These are phyloP conservation scores for Oriolus oriolus DNA, from an alignment of 2,113 vertebrate species.

Conservation along the genomic window DNA sequence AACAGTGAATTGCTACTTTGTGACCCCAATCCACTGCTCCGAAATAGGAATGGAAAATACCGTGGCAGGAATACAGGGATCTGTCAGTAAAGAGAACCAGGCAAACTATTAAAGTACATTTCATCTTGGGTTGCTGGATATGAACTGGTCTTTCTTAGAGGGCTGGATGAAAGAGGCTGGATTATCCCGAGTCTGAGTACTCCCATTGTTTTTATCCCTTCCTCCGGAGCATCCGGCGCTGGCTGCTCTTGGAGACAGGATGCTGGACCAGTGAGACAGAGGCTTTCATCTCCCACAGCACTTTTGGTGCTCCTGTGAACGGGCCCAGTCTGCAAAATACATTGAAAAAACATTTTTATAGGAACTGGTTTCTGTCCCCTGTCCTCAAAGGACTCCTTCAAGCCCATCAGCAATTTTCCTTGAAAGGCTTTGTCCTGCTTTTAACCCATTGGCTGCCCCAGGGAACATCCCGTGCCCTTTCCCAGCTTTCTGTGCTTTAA, in stretches of 20 bases:
- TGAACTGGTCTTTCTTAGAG: constrained; percentile 32
- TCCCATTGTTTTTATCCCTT: constrained; percentile 1
- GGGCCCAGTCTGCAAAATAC: not conserved
- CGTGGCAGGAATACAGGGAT: not conserved
- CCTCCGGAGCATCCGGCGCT: not conserved
- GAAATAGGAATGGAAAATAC: not conserved
- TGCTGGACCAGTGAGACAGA: not conserved
- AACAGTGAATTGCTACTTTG: not conserved
- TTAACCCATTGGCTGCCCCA: not conserved
- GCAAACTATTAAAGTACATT: not conserved
- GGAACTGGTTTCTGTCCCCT: not conserved
- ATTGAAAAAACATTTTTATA: constrained; percentile 4
- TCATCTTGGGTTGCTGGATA: not conserved
- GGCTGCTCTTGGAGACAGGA: not conserved
- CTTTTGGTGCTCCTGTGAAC: not conserved
- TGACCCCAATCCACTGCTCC: not conserved
- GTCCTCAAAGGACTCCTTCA: not conserved
- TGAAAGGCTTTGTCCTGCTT: not conserved
- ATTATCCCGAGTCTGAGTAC: not conserved
- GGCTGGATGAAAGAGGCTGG: not conserved
- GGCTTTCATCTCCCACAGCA: not conserved
- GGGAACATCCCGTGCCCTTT: accelerated
- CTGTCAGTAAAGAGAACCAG: constrained; percentile 33
- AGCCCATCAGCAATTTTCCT: not conserved
- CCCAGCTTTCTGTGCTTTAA: not conserved